Evolutionary conservation across 2,888 invertebrate genomes (phyloP).

Genomic region (Melanophora roralis): DNA sequence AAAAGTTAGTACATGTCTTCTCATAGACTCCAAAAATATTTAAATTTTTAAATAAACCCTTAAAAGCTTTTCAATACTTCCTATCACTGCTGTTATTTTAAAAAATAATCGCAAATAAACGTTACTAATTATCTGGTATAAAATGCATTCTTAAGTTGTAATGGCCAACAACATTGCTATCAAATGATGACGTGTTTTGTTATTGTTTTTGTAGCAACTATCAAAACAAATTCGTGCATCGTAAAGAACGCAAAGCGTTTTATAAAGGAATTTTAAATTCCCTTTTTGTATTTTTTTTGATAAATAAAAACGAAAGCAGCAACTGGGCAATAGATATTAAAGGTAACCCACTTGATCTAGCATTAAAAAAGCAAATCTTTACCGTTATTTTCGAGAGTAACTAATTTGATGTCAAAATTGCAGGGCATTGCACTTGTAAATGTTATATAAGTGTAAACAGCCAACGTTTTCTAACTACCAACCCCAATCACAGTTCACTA

Average conservation of each 20-base stretch:
- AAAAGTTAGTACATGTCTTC: too few species aligned
- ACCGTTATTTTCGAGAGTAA: too few species aligned
- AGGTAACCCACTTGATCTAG: too few species aligned
- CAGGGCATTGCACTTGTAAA: too few species aligned
- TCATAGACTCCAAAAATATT: too few species aligned
- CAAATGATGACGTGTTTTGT: conserved; percentile 1
- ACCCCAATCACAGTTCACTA: too few species aligned
- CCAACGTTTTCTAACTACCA: too few species aligned
- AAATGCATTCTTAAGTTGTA: background rate
- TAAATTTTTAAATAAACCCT: background rate
- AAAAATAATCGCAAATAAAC: background rate
- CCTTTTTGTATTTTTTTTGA: conserved; percentile 12
- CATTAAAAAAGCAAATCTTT: too few species aligned
- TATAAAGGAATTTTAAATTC: too few species aligned
- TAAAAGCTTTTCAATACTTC: background rate
- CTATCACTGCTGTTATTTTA: background rate
- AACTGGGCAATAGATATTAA: conserved; percentile 21
- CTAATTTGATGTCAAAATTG: too few species aligned
- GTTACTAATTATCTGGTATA: conserved; percentile 4
- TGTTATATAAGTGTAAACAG: too few species aligned
- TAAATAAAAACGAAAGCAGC: conserved; percentile 49
- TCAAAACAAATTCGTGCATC: conserved; percentile 53
- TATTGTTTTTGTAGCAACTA: background rate
- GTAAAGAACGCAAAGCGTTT: conserved; percentile 55
- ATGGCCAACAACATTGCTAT: background rate